A percentile compares a stretch with the other conserved stretches of the same genome.
Evolutionary conservation across 1,140 invertebrate genomes (phyloP).

Genomic region (Drosophila mayri): DNA sequence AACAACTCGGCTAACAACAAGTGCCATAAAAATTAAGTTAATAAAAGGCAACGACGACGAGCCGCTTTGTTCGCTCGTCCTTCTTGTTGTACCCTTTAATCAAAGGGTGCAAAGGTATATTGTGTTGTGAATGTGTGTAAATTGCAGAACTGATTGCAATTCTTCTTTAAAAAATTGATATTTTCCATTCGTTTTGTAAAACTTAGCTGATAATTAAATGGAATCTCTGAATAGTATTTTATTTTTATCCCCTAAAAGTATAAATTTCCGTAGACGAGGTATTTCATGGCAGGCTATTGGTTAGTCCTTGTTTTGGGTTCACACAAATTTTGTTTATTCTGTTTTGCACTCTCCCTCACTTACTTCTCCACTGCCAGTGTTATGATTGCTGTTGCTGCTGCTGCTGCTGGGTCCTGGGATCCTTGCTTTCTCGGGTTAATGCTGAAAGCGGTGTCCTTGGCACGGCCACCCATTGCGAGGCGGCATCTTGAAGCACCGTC

Average conservation of each 20-base stretch:
- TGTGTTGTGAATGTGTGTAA: not conserved
- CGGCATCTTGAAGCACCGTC: slow-evolving; percentile 52
- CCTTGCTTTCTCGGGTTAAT: slow-evolving; percentile 60
- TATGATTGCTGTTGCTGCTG: slow-evolving; percentile 32
- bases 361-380: slow-evolving; percentile 31
- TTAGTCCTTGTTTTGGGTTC: not conserved
- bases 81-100: slow-evolving; percentile 19
- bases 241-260: no score
- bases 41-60: slow-evolving; percentile 80
- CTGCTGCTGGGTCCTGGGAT: slow-evolving; percentile 44
- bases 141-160: not conserved
- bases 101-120: slow-evolving; percentile 3
- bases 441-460: slow-evolving; percentile 73
- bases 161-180: not conserved
- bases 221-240: not conserved
- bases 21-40: slow-evolving; percentile 84
- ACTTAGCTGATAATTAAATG: not conserved
- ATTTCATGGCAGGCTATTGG: not conserved
- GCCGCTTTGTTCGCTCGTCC: slow-evolving; percentile 65
- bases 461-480: slow-evolving; percentile 69
- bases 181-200: not conserved
- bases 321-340: slow-evolving; percentile 63
- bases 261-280: not conserved
- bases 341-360: slow-evolving; percentile 63
- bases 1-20: slow-evolving; percentile 64